These are phyloP conservation scores for Mantis religiosa DNA, from an alignment of 2,888 invertebrate species.

Conservation along the genomic window DNA sequence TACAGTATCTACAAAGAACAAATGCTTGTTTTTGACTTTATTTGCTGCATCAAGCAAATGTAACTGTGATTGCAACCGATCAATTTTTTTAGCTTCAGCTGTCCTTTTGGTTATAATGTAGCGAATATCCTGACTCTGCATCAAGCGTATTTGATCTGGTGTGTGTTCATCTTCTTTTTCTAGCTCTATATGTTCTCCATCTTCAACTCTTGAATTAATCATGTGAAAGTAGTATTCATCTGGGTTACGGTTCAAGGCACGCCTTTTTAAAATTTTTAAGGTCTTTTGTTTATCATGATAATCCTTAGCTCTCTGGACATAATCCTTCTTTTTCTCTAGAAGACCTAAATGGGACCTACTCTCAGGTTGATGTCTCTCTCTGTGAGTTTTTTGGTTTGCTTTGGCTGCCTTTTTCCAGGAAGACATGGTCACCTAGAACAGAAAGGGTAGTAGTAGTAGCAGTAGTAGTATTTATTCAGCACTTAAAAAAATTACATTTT, in stretches of 20 bases:
- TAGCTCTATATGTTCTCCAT: constrained; percentile 59
- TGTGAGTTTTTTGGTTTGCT: constrained; percentile 76
- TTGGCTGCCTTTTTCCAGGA: constrained; percentile 87
- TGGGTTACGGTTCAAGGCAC: constrained; percentile 89
- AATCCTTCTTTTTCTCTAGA: constrained; percentile 87
- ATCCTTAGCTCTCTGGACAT: constrained; percentile 71
- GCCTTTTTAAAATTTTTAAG: constrained; percentile 72
- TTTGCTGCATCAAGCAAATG: constrained; percentile 77
- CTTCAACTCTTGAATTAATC: constrained; percentile 76
- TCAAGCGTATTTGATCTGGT: constrained; percentile 78
- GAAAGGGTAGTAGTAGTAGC: background rate
- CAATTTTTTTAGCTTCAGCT: constrained; percentile 74
- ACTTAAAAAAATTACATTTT: too few species aligned
- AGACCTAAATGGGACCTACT: constrained; percentile 71
- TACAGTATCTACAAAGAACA: constrained; percentile 69
- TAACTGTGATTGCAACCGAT: constrained; percentile 68
- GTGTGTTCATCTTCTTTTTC: constrained; percentile 69
- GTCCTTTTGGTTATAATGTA: constrained; percentile 84
- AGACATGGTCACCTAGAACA: constrained; percentile 58
- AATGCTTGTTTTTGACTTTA: constrained; percentile 68
- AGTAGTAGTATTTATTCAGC: too few species aligned
- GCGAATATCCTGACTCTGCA: constrained; percentile 87
- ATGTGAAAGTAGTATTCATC: constrained; percentile 99
- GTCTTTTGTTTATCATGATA: constrained; percentile 78
- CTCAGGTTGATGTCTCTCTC: constrained; percentile 81